These are phyloP conservation scores for Parapsyche elsis DNA, from an alignment of 1,140 invertebrate species.

Conservation along the genomic window DNA sequence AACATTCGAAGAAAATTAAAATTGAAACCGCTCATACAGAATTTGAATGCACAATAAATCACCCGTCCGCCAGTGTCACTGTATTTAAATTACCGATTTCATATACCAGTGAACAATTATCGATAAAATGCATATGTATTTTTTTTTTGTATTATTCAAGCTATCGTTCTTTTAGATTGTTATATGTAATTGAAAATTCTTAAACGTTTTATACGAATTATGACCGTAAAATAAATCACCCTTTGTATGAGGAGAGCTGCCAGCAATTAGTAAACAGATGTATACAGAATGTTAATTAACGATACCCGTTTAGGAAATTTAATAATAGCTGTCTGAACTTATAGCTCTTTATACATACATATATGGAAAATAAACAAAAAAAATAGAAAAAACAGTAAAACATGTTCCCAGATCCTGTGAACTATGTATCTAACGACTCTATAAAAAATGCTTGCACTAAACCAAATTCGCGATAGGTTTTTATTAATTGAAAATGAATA, in stretches of 20 bases:
- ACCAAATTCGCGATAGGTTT: too few relatives aligned
- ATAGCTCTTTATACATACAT: slow-evolving; percentile 16
- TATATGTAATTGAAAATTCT: slow-evolving; percentile 46
- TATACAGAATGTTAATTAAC: slow-evolving; percentile 52
- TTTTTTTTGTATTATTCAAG: slow-evolving; percentile 29
- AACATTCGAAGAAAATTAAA: too few relatives aligned
- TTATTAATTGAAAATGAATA: too few relatives aligned
- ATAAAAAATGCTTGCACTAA: too few relatives aligned
- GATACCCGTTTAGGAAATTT: slow-evolving; percentile 54
- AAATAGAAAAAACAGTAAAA: slow-evolving; percentile 30
- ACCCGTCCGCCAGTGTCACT: background rate
- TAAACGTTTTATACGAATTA: slow-evolving; percentile 42
- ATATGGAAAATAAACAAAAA: background rate
- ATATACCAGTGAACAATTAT: slow-evolving; percentile 1
- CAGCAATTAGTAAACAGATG: slow-evolving; percentile 48
- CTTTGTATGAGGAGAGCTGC: slow-evolving; percentile 46
- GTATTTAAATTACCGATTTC: slow-evolving; percentile 5
- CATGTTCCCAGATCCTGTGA: slow-evolving; percentile 14
- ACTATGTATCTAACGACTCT: background rate
- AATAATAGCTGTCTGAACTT: slow-evolving; percentile 48
- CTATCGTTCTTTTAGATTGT: background rate
- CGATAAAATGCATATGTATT: background rate
- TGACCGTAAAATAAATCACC: slow-evolving; percentile 47
- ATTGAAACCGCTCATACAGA: background rate
- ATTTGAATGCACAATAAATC: slow-evolving; percentile 7